Evolutionary conservation across 2,113 vertebrate genomes (phyloP), one percentile per base, ranked within the genome.

Genomic region (Enhydra lutris): DNA sequence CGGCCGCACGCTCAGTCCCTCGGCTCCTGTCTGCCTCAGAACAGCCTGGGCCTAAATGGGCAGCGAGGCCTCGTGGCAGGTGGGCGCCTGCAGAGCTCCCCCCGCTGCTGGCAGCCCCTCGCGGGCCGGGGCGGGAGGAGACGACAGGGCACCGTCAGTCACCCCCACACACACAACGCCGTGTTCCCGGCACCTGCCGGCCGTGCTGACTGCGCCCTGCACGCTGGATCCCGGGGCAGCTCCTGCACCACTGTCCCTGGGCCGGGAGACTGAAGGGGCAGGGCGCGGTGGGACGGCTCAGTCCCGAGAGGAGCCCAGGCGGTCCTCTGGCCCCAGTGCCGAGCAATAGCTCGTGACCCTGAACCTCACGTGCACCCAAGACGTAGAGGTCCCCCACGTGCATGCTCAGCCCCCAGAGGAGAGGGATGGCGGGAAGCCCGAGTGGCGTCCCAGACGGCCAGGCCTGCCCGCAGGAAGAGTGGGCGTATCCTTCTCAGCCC

Each of bases 1-100:
- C 95, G 73, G 98, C 97, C 98, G 98, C 98, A 97, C 96, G 97
- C 98, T 97, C 97, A 97, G 98, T 96, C 97, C 97, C 97, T 97
- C 80, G 83, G 98, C 96, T 97, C 98, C 78, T 94, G 98, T 97
- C 97, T 97, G 96, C 96, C 91, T 97, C 45, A 36, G 24, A 80
- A 95, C 92, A 89, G 96, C 98, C 98, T 93, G 94, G 97, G 81
- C 97, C 97, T 95, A 36, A 92, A 96, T 88, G 98, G 96, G 93
- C 95, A 1, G 26, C n/a, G 65, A 95, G 97, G 97, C 20, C 31
- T 92, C 73, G 3, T 34, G 55, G 96, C 98, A 13, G 3, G 7
- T 96, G 91, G 89, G 91, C 26, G 21, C 89, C 97, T 55, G 63
- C 59, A 93, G 92, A 55, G 39, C 18, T 87, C 89, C 97, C 81